Conservation (phyloP, 2,113 vertebrate genomes). For the Oenanthe oenanthe region DNA sequence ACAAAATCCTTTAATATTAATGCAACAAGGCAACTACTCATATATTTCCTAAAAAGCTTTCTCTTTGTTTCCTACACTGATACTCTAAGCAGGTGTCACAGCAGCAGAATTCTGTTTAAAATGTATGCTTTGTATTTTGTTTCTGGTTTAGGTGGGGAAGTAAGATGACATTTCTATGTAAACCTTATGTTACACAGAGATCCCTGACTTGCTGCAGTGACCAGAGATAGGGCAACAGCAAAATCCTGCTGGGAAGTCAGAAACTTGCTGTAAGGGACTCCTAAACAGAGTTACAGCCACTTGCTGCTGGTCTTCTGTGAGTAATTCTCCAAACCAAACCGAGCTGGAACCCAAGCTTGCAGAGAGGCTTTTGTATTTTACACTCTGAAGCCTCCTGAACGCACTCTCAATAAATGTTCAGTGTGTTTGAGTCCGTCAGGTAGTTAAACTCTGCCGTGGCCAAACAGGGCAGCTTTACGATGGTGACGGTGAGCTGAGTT, state of each 20-base stretch:
- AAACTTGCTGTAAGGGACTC: background rate
- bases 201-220: background rate
- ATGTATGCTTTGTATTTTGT: background rate
- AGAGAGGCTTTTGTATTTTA: background rate
- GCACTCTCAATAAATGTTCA: background rate
- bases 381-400: background rate
- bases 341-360: background rate
- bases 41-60: background rate
- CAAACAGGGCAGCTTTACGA: background rate
- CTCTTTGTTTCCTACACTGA: background rate
- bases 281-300: background rate
- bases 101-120: background rate
- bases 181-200: background rate
- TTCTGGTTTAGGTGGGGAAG: background rate
- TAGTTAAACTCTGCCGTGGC: background rate
- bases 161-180: background rate
- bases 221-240: background rate
- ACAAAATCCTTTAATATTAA: background rate
- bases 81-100: background rate
- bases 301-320: background rate
- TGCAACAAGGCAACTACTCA: background rate
- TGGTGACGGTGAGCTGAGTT: background rate
- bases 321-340: background rate
- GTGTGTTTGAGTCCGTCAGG: background rate
- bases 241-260: background rate